Base-by-base conservation (phyloP, 1,140 invertebrate species). In the Drosophila virilis region DNA sequence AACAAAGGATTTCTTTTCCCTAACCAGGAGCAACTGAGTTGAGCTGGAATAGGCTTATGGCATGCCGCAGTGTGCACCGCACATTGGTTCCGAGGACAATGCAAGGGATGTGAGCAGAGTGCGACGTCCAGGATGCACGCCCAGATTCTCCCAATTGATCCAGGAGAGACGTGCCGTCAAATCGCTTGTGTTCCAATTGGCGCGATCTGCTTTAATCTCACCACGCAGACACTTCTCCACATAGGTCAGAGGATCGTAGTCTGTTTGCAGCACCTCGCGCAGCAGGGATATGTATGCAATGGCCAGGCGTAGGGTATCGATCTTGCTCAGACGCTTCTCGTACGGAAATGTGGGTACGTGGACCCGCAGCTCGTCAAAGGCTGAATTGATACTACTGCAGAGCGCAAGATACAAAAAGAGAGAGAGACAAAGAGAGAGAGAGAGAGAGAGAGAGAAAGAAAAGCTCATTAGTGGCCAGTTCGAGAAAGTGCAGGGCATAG, bases 101-200 rank as follows among this genome's bases (percentile, higher is more conserved):
- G 96, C 96, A 2, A 98, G 93, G 0, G 97, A 96, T 1, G 96
- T 97, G 0, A 98, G 93, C 2, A 97, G 94, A 13, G 96, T 97
- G 69, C 97, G 93, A 45, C 97, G 93, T 69, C 96, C 96, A 7
- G 97, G 97, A 92, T 97, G 97, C 0, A 99, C 97, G 0, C 98
- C 98, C 0, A 99, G 94, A 92, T 98, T 99, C 92, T 99, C 98
- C 98, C 98, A 99, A 86, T 99, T 99, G 65, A 99, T 99, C 99
- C 99, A 99, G 0, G 98, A 98, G 6, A 99, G 93, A 59, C 99
- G 94, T 0, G 98, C 98, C 8, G 98, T 99, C 60, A 99, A 93
- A 95, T 99, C 98, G 91, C 97, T 98, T 0, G 98, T 99, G 91
- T 99, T 99, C 98, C 98, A 99, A 79, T 97, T 96, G 0, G 96